Evolutionary conservation across 92 coral and sea anemone species (phyloP), one percentile per base, ranked within the genome.

Genomic region (Ricordea florida): DNA sequence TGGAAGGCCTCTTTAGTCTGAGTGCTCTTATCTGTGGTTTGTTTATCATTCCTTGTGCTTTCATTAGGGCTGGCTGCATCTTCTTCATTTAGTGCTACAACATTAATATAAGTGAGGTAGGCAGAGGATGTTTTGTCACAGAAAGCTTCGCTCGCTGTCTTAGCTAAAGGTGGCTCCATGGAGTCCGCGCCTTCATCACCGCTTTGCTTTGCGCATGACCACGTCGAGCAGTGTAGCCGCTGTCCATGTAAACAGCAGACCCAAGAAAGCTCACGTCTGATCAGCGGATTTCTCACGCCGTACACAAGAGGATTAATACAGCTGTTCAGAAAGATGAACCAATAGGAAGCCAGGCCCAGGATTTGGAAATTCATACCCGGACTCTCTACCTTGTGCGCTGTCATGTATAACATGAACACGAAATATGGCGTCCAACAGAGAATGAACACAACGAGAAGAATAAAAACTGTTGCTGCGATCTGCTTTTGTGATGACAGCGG

Each of bases 361-460:
- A 74, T 80, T 34, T 62, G 71, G 15, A 67, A 57, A 27, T 49
- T 59, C 31, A 28, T 69, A 55, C 61, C 63, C 23, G 30, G 59
- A 60, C 22, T 63, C 27, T 40, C 29, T 16, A 74, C 46, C 25
- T 74, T 86, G 43, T 42, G 37, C 32, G 73, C 68, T 0, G 87
- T 72, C 62, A 90, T 13, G 62, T 72, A 85, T 7, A 73, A 33
- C 55, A 82, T 76, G 57, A 77, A 78, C 15, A 55, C 62, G 23
- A 90, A 86, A 49, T 72, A 87, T 17, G 96, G 96, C 46, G 92
- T 71, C 96, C 96, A 90, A 33, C 96, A 90, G n/a, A 87, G 1
- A 6, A 86, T 29, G 28, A 86, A 90, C 3, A 72, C 87, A 38
- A 86, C 42, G 21, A 90, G 62, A 92, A 90, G 66, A 2, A 90